phyloP scores from a whole-genome alignment of 2,113 vertebrate species.

The Cathartes aura region DNA sequence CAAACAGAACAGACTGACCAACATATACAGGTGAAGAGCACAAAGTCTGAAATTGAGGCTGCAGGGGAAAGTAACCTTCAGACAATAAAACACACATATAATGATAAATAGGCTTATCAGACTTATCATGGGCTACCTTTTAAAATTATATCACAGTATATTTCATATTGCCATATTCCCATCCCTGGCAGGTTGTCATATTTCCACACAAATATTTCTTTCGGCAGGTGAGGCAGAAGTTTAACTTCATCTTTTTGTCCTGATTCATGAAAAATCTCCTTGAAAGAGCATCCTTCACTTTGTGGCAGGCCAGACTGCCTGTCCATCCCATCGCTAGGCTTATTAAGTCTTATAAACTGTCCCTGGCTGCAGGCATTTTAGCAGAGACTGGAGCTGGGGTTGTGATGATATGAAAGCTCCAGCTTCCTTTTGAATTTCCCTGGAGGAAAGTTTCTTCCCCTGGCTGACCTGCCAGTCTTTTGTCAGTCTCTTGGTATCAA shows the following conservation, averaged over 20 bases:
- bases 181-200: not conserved
- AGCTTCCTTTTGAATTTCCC: not conserved
- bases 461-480: not conserved
- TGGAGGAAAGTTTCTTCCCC: not conserved
- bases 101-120: not conserved
- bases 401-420: not conserved
- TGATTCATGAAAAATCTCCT: not conserved
- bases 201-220: not conserved
- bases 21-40: not conserved
- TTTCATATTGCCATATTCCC: not conserved
- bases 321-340: not conserved
- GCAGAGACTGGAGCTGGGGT: not conserved
- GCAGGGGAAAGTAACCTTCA: not conserved
- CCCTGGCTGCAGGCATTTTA: not conserved
- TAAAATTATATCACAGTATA: not conserved
- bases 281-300: not conserved
- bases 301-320: not conserved
- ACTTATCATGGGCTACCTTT: not conserved
- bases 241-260: not conserved
- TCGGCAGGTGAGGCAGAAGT: not conserved
- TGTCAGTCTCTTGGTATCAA: not conserved
- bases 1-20: not conserved
- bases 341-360: not conserved
- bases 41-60: not conserved
- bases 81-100: not conserved